These are phyloP conservation scores for Anas bernieri DNA, from an alignment of 2,797 vertebrate genomes.

Conservation along the genomic window DNA sequence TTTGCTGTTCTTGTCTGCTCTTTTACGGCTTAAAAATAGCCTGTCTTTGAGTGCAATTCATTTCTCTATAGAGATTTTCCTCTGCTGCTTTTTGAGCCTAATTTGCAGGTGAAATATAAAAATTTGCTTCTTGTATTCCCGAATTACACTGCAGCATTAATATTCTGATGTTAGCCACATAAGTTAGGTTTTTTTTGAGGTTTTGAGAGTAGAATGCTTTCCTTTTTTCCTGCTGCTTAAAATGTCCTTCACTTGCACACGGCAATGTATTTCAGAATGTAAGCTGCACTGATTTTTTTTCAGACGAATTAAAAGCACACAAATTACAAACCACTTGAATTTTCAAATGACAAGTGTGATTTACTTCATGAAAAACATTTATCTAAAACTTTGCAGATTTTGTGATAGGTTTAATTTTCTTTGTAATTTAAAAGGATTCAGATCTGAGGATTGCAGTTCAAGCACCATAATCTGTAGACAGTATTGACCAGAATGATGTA, in stretches of 20 bases:
- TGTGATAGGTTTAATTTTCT: background rate
- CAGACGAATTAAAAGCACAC: background rate
- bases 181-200: background rate
- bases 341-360: too few species aligned
- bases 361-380: too few species aligned
- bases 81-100: background rate
- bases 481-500: background rate
- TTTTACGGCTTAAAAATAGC: constrained; percentile 16
- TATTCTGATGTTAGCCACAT: background rate
- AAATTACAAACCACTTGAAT: background rate
- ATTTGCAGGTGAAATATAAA: constrained; percentile 11
- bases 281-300: background rate
- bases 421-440: background rate
- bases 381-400: background rate
- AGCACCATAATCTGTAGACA: background rate
- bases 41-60: constrained; percentile 23
- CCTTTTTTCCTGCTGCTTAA: background rate
- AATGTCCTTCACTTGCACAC: background rate
- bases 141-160: background rate
- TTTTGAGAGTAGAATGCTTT: background rate
- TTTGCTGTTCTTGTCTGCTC: background rate
- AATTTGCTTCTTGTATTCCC: background rate
- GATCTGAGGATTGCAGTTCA: background rate
- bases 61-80: constrained; percentile 6
- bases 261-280: background rate